phyloP scores from a whole-genome alignment of 1,140 invertebrate genomes.

The Cydia strobilella region DNA sequence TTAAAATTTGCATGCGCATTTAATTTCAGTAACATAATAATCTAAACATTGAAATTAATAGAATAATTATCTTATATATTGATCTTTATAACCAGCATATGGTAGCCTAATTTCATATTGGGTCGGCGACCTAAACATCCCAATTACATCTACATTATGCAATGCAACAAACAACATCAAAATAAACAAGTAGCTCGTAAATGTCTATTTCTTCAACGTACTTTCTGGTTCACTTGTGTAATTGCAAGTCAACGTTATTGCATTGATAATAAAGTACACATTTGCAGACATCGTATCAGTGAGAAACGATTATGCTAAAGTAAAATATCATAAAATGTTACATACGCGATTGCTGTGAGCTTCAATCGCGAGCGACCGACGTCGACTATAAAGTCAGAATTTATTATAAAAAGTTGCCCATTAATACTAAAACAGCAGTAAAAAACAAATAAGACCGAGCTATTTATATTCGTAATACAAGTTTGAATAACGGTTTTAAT shows the following conservation, averaged over 20 bases:
- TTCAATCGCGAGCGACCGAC: constrained; percentile 35
- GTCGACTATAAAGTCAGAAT: constrained; percentile 63
- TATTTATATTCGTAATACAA: constrained; percentile 66
- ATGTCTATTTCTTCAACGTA: neutral
- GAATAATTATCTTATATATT: neutral
- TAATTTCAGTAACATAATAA: neutral
- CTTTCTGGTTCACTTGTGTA: neutral
- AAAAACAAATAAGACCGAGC: constrained; percentile 68
- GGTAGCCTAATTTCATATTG: constrained; percentile 20
- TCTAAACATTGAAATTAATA: constrained; percentile 3
- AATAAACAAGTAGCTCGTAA: neutral
- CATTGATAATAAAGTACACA: neutral
- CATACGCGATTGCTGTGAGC: constrained; percentile 4
- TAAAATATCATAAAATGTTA: constrained; percentile 10
- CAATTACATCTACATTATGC: constrained; percentile 31
- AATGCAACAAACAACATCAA: constrained; percentile 14
- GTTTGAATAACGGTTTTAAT: constrained; percentile 44
- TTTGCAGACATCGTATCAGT: neutral
- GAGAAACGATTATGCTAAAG: neutral
- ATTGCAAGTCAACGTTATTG: neutral
- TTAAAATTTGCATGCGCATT: too few species aligned
- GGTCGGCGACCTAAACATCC: constrained; percentile 17
- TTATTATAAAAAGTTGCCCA: constrained; percentile 75
- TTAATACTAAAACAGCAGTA: constrained; percentile 67
- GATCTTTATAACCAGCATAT: constrained; percentile 2